Evolutionary conservation across 2,888 invertebrate species (phyloP).

Genomic region (Venustoraphidia nigricollis): DNA sequence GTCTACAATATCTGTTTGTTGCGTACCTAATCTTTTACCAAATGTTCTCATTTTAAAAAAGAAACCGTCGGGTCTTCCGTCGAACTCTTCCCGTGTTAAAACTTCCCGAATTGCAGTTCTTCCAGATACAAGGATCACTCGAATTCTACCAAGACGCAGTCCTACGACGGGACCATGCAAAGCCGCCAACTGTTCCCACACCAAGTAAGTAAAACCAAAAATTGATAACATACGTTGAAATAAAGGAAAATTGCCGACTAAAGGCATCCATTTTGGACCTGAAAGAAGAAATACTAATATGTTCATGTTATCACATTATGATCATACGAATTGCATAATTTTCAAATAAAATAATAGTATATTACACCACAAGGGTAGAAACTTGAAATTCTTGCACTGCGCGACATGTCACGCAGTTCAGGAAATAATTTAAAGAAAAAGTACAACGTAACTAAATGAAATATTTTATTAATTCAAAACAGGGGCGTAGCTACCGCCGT

Average conservation of each 20-base stretch:
- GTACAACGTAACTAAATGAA: too few species aligned
- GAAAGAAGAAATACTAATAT: constrained; percentile 5
- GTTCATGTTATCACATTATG: background rate
- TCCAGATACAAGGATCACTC: constrained; percentile 44
- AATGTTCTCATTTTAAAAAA: constrained; percentile 49
- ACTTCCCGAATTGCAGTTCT: constrained; percentile 43
- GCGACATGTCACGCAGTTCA: too few species aligned
- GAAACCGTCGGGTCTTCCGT: constrained; percentile 55
- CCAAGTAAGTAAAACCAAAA: constrained; percentile 39
- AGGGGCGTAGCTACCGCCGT: too few species aligned
- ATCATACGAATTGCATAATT: background rate
- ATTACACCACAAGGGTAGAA: too few species aligned
- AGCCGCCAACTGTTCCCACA: constrained; percentile 38
- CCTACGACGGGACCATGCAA: constrained; percentile 50
- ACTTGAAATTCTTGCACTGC: too few species aligned
- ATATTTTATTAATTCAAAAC: too few species aligned
- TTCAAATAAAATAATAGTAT: constrained; percentile 1
- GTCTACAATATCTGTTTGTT: background rate
- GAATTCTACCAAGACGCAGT: constrained; percentile 43
- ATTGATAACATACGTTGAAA: constrained; percentile 23
- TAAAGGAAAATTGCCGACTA: constrained; percentile 33
- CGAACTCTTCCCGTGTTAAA: constrained; percentile 44
- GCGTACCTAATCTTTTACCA: constrained; percentile 46
- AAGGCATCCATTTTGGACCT: constrained; percentile 40
- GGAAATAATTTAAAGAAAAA: too few species aligned